Percentiles rank a stretch among this genome's conserved stretches.
Evolutionary conservation across 92 coral and sea anemone species (phyloP).

Genomic region (Galaxea fascicularis): DNA sequence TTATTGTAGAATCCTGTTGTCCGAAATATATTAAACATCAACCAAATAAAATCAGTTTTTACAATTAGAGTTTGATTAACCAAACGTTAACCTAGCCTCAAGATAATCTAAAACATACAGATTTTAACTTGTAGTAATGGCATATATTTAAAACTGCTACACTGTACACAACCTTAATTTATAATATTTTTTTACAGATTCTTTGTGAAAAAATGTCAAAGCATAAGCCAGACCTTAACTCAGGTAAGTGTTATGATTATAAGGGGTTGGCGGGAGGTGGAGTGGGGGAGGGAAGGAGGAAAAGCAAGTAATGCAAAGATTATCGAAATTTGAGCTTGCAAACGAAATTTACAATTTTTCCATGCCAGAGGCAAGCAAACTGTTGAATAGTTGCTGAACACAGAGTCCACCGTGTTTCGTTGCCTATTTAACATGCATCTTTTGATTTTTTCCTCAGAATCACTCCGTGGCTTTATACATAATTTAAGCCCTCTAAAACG

Average conservation of each 20-base stretch:
- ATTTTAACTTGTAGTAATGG: slow-evolving; percentile 1
- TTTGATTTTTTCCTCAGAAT: slow-evolving; percentile 33
- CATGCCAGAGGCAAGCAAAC: not conserved
- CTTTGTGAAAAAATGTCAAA: too few relatives aligned
- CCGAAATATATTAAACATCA: slow-evolving; percentile 7
- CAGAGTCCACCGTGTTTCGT: not conserved
- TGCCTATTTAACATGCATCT: slow-evolving; percentile 31
- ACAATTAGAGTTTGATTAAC: slow-evolving; percentile 9
- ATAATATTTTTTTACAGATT: too few relatives aligned
- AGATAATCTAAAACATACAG: not conserved
- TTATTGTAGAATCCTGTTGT: not conserved
- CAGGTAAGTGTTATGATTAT: too few relatives aligned
- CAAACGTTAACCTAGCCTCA: not conserved
- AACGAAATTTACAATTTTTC: not conserved
- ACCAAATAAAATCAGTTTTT: slow-evolving; percentile 4
- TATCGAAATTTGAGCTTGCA: not conserved
- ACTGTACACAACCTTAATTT: too few relatives aligned
- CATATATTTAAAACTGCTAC: not conserved
- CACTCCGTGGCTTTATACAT: slow-evolving; percentile 57
- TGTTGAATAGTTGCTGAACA: not conserved
- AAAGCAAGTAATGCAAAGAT: not conserved
- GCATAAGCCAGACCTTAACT: too few relatives aligned
- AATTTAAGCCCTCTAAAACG: slow-evolving; percentile 63
- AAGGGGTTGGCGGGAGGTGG: too few relatives aligned
- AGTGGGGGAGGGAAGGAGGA: too few relatives aligned